phyloP scores from a whole-genome alignment of 2,888 invertebrate genomes.

The Tubiluchus corallicola region DNA sequence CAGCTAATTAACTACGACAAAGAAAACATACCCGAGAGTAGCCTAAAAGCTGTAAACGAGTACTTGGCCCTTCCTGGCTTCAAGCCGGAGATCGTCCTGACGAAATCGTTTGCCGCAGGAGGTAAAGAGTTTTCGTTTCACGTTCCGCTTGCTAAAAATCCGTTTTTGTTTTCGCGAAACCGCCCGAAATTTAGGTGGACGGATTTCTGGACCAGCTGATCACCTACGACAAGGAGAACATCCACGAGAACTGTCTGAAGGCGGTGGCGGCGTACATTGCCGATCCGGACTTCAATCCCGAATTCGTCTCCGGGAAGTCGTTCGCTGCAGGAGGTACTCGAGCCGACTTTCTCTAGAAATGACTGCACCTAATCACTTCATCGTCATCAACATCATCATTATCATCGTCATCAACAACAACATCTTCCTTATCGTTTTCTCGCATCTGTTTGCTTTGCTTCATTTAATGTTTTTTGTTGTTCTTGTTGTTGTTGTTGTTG shows the following conservation, averaged over 20 bases:
- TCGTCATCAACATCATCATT: no score
- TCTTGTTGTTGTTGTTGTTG: no score
- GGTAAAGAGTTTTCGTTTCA: no score
- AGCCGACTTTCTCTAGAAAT: no score
- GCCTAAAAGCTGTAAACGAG: constrained; percentile 79
- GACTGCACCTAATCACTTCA: no score
- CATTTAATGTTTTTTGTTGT: no score
- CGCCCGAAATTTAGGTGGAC: no score
- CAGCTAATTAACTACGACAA: constrained; percentile 76
- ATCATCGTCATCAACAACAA: no score
- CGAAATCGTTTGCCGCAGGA: constrained; percentile 85
- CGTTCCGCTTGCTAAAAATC: no score
- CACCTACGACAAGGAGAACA: constrained; percentile 88
- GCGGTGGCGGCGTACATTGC: constrained; percentile 81
- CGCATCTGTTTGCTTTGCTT: no score
- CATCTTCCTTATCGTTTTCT: no score
- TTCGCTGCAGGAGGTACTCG: constrained; percentile 85
- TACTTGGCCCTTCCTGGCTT: constrained; percentile 83
- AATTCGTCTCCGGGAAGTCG: constrained; percentile 74
- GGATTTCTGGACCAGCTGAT: constrained; percentile 67
- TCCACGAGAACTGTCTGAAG: constrained; percentile 81
- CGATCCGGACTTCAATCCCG: constrained; percentile 84
- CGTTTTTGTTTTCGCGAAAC: no score
- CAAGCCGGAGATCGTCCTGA: constrained; percentile 74
- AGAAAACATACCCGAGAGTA: constrained; percentile 85